Conservation (phyloP, 2,113 vertebrate genomes). For the Hypanus sabinus region DNA sequence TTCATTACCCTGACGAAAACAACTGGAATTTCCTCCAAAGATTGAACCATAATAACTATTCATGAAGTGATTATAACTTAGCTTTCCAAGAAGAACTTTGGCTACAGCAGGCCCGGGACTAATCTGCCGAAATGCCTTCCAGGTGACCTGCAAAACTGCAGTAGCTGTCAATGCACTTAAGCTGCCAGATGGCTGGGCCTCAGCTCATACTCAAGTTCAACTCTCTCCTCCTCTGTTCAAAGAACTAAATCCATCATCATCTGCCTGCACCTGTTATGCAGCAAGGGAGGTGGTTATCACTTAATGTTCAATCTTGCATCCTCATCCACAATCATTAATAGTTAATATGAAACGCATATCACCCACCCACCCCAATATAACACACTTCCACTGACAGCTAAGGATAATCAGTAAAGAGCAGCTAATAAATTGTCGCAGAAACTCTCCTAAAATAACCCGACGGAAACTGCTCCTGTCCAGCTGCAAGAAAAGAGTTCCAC, state of each 20-base stretch:
- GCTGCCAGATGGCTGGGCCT: background rate
- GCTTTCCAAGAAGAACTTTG: background rate
- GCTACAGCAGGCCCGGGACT: background rate
- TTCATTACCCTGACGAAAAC: background rate
- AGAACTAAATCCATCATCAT: slow-evolving; percentile 14
- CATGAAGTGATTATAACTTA: background rate
- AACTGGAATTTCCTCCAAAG: background rate
- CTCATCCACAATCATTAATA: background rate
- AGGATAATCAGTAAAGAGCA: background rate
- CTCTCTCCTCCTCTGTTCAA: background rate
- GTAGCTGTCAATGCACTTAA: background rate
- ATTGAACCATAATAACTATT: background rate
- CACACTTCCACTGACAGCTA: background rate
- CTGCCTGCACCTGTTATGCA: background rate
- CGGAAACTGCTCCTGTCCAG: background rate
- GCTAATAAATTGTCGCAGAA: slow-evolving; percentile 16
- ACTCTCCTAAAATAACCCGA: background rate
- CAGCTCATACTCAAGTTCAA: slow-evolving; percentile 2
- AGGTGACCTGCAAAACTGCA: background rate
- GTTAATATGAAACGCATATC: background rate
- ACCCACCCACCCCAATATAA: background rate
- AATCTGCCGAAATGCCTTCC: background rate
- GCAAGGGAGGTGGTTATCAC: background rate
- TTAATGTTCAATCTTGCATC: background rate
- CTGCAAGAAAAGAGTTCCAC: background rate